These are phyloP conservation scores for Caenorhabditis sulstoni DNA, from an alignment of 2,888 invertebrate genomes.

Conservation along the genomic window DNA sequence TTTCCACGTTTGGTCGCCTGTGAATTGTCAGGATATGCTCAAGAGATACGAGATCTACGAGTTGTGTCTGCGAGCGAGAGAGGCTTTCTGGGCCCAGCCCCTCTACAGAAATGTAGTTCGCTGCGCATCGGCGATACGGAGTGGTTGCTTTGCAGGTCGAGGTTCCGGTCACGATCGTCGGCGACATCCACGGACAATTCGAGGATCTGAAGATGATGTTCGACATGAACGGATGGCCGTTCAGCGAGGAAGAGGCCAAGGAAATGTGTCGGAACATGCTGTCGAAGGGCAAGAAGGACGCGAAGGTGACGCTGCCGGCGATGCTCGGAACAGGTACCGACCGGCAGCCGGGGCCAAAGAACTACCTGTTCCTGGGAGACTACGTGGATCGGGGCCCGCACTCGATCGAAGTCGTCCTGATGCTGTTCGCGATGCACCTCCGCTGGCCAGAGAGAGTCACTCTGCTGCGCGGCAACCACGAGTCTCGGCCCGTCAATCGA, in stretches of 20 bases:
- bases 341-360: slow-evolving; percentile 77
- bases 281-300: slow-evolving; percentile 14
- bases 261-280: slow-evolving; percentile 53
- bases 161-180: slow-evolving; percentile 97
- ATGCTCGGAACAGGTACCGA: slow-evolving; percentile 38
- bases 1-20: slow-evolving; percentile 66
- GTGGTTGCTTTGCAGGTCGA: slow-evolving; percentile 84
- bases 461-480: slow-evolving; percentile 95
- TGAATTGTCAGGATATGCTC: slow-evolving; percentile 69
- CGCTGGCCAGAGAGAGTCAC: slow-evolving; percentile 90
- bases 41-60: slow-evolving; percentile 72
- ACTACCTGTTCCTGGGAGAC: slow-evolving; percentile 85
- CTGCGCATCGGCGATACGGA: not conserved
- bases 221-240: slow-evolving; percentile 71
- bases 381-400: slow-evolving; percentile 97
- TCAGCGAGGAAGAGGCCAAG: slow-evolving; percentile 56
- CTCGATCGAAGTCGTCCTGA: slow-evolving; percentile 84
- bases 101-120: slow-evolving; percentile 49
- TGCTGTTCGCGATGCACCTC: slow-evolving; percentile 86
- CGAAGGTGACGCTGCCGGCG: slow-evolving; percentile 15
- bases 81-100: slow-evolving; percentile 71
- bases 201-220: slow-evolving; percentile 73
- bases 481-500: slow-evolving; percentile 87
- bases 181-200: slow-evolving; percentile 99
- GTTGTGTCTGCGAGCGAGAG: slow-evolving; percentile 72